Evolutionary conservation across 1,140 invertebrate species (phyloP).

Genomic region (Caerostris darwini): DNA sequence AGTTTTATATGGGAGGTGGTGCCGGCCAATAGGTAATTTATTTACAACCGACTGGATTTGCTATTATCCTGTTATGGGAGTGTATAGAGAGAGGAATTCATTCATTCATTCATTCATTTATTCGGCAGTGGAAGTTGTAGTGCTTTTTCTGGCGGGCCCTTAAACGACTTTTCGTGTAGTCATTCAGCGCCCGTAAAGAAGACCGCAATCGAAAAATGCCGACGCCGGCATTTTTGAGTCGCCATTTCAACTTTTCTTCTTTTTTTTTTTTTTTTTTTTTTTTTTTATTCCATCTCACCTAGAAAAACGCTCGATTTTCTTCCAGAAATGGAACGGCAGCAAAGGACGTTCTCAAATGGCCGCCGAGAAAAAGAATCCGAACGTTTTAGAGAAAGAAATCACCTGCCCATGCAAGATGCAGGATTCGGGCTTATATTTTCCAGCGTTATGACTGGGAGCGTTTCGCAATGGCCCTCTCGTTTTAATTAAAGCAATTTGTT

Average conservation of each 20-base stretch:
- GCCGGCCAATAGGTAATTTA: conserved; percentile 46
- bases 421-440: too few species aligned
- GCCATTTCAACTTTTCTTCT: conserved; percentile 26
- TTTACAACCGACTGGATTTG: conserved; percentile 44
- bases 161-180: conserved; percentile 49
- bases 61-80: conserved; percentile 43
- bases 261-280: too few species aligned
- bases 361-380: too few species aligned
- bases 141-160: not conserved
- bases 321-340: not conserved
- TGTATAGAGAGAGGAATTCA: not conserved
- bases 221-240: conserved; percentile 10
- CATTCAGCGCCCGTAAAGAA: conserved; percentile 41
- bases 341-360: not conserved
- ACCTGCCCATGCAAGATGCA: too few species aligned
- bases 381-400: too few species aligned
- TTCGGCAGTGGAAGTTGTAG: conserved; percentile 13
- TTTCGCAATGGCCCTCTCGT: too few species aligned
- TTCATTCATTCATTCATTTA: not conserved
- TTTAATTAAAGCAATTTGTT: too few species aligned
- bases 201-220: conserved; percentile 33
- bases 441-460: too few species aligned
- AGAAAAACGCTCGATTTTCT: conserved; percentile 9
- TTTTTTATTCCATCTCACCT: not conserved
- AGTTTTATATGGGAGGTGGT: not conserved